Evolutionary conservation across 2,797 vertebrate genomes (phyloP).

Genomic region (Sciaenops ocellatus): DNA sequence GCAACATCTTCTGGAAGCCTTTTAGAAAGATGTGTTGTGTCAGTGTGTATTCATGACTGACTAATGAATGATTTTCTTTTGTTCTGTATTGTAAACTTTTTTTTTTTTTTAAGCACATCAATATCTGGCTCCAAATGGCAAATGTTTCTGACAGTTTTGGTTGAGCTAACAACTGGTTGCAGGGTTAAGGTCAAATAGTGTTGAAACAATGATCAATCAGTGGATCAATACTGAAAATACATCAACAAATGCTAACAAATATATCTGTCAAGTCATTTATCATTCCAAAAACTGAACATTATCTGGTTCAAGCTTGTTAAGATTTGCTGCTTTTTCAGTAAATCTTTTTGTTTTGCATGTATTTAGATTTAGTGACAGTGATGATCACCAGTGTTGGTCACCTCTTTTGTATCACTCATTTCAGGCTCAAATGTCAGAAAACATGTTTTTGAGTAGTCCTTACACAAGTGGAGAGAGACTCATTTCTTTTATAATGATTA

Average conservation of each 20-base stretch:
- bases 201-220: not conserved
- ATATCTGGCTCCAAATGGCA: not conserved
- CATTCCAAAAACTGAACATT: not conserved
- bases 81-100: too few species aligned
- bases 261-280: not conserved
- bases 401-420: slow-evolving; percentile 24
- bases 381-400: not conserved
- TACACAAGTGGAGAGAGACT: not conserved
- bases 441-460: not conserved
- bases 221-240: not conserved
- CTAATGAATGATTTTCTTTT: not conserved
- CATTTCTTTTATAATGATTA: slow-evolving; percentile 46
- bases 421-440: slow-evolving; percentile 15
- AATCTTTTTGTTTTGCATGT: not conserved
- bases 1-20: slow-evolving; percentile 57
- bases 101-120: not conserved
- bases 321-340: not conserved
- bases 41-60: not conserved
- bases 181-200: not conserved
- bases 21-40: slow-evolving; percentile 26
- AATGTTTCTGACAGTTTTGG: not conserved
- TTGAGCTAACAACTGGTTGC: not conserved
- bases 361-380: slow-evolving; percentile 23
- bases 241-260: not conserved
- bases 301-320: not conserved